Conservation (phyloP, 2,888 invertebrate genomes). For the Conops quadrifasciatus region DNA sequence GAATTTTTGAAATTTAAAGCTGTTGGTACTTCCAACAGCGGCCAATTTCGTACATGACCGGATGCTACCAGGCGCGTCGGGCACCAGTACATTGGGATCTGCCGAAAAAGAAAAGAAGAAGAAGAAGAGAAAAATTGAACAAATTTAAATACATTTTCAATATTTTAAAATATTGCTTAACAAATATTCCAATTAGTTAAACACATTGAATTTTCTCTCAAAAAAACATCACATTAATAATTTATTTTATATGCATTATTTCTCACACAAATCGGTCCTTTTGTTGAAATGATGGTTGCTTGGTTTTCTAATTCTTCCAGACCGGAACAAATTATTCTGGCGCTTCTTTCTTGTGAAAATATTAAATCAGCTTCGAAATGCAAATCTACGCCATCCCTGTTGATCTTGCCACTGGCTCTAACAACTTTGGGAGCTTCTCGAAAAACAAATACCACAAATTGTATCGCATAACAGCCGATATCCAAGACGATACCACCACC, state of each 20-base stretch:
- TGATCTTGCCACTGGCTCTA: slow-evolving; percentile 73
- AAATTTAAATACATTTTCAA: not conserved
- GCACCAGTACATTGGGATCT: slow-evolving; percentile 73
- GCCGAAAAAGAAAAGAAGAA: slow-evolving; percentile 41
- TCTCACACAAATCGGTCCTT: slow-evolving; percentile 52
- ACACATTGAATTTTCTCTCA: too few relatives aligned
- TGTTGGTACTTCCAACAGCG: slow-evolving; percentile 69
- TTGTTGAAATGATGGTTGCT: slow-evolving; percentile 50
- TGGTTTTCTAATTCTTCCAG: slow-evolving; percentile 47
- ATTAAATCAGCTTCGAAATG: slow-evolving; percentile 48
- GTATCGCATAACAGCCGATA: slow-evolving; percentile 77
- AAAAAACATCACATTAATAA: too few relatives aligned
- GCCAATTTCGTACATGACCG: slow-evolving; percentile 67
- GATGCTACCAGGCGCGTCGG: slow-evolving; percentile 66
- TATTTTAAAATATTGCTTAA: too few relatives aligned
- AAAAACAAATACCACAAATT: slow-evolving; percentile 75
- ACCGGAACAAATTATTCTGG: slow-evolving; percentile 51
- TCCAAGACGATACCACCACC: slow-evolving; percentile 82
- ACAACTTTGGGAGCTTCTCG: slow-evolving; percentile 73
- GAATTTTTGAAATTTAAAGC: slow-evolving; percentile 74
- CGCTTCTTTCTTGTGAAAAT: slow-evolving; percentile 47
- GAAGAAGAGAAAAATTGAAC: not conserved
- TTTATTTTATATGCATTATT: not conserved
- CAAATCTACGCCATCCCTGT: slow-evolving; percentile 75
- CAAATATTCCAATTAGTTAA: too few relatives aligned